Evolutionary conservation across 2,888 invertebrate species (phyloP).

Genomic region (Amiota communis): DNA sequence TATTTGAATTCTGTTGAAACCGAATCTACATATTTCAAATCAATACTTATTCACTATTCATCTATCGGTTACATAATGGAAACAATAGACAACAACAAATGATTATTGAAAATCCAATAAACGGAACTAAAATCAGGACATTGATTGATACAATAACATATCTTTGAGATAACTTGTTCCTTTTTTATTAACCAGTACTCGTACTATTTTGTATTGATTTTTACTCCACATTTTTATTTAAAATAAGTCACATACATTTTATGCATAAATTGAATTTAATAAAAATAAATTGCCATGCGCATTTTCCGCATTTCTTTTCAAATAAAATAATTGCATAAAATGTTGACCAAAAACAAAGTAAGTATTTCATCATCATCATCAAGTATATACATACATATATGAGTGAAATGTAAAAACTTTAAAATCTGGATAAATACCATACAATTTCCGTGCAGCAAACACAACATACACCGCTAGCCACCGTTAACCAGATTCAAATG

Average conservation of each 20-base stretch:
- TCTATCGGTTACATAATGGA: no score
- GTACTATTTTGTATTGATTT: neutral
- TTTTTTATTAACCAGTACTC: no score
- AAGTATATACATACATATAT: neutral
- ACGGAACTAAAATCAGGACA: no score
- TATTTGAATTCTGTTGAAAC: no score
- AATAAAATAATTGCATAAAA: constrained; percentile 44
- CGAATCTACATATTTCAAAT: no score
- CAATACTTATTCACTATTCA: no score
- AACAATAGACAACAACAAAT: no score
- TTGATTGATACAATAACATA: no score
- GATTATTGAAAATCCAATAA: no score
- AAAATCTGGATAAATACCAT: neutral
- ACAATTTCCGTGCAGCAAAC: constrained; percentile 24
- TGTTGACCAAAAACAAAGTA: constrained; percentile 41
- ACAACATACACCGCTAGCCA: constrained; percentile 10
- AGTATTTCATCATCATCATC: constrained; percentile 19
- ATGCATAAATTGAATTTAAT: constrained; percentile 16
- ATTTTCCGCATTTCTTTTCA: constrained; percentile 51
- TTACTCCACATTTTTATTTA: constrained; percentile 14
- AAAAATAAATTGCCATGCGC: constrained; percentile 2
- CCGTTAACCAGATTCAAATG: neutral
- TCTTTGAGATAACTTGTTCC: no score
- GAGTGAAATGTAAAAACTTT: neutral
- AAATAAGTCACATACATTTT: constrained; percentile 18